Conservation (phyloP, 2,888 invertebrate species). For the Synanthedon tipuliformis region DNA sequence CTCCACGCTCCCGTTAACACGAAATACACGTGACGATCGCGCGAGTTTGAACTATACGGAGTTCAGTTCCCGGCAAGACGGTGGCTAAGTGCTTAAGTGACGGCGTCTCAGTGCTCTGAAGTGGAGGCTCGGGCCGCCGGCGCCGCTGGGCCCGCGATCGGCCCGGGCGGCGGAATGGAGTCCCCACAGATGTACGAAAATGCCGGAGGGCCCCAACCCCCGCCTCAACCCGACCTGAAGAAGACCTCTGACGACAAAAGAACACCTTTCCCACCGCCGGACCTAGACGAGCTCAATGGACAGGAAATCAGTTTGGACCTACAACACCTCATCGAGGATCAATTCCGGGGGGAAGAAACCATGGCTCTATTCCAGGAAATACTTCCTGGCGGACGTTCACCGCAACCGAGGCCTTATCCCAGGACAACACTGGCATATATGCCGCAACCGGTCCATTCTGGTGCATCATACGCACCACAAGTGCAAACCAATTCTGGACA, state of each 20-base stretch:
- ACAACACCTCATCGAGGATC: slow-evolving; percentile 92
- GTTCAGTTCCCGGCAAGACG: slow-evolving; percentile 10
- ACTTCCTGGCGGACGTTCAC: slow-evolving; percentile 71
- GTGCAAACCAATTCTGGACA: slow-evolving; percentile 69
- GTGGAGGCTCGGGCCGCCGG: slow-evolving; percentile 60
- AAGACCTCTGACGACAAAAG: slow-evolving; percentile 75
- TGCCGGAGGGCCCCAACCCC: slow-evolving; percentile 72
- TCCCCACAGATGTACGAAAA: slow-evolving; percentile 90
- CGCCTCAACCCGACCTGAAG: slow-evolving; percentile 72
- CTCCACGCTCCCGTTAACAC: slow-evolving; percentile 10
- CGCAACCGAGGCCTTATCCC: slow-evolving; percentile 63
- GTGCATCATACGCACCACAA: slow-evolving; percentile 72
- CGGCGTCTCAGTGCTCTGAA: slow-evolving; percentile 60
- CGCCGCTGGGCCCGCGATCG: slow-evolving; percentile 58
- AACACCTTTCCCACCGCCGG: slow-evolving; percentile 81
- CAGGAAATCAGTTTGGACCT: slow-evolving; percentile 93
- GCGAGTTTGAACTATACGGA: slow-evolving; percentile 12
- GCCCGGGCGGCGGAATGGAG: slow-evolving; percentile 76
- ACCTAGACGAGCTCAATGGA: slow-evolving; percentile 89
- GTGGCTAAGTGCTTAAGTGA: slow-evolving; percentile 57
- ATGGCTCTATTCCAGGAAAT: slow-evolving; percentile 87
- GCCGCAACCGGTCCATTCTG: slow-evolving; percentile 92
- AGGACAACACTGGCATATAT: slow-evolving; percentile 87
- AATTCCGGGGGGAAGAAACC: slow-evolving; percentile 83
- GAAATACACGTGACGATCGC: slow-evolving; percentile 19